These are phyloP conservation scores for Masnerella sp. DNA, from an alignment of 2,888 invertebrate genomes.

Conservation along the genomic window DNA sequence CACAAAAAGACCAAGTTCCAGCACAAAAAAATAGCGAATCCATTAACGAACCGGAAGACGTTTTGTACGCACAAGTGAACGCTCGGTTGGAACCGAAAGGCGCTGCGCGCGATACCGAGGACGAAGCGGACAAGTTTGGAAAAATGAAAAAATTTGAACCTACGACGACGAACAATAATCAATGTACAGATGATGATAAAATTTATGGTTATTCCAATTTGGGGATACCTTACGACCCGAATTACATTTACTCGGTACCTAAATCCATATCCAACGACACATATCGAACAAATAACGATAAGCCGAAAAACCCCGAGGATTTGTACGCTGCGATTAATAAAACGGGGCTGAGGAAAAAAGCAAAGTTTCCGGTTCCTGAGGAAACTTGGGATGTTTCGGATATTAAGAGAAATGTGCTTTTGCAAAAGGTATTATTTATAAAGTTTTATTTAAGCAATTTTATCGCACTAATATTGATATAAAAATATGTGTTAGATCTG, in stretches of 20 bases:
- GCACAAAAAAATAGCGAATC: conserved; percentile 61
- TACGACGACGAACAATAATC: neutral
- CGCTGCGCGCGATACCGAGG: conserved; percentile 74
- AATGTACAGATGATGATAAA: conserved; percentile 46
- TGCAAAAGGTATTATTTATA: conserved; percentile 65
- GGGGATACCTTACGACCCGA: conserved; percentile 65
- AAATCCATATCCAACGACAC: conserved; percentile 67
- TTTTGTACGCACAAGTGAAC: conserved; percentile 73
- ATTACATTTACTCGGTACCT: conserved; percentile 70
- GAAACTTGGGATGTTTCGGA: conserved; percentile 72
- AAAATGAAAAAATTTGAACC: conserved; percentile 57
- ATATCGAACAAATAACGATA: conserved; percentile 72
- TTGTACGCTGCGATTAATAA: conserved; percentile 78
- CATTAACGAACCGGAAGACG: too few species aligned
- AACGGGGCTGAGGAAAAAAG: conserved; percentile 67
- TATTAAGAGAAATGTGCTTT: conserved; percentile 61
- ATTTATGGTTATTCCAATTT: conserved; percentile 62
- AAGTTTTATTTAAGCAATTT: neutral
- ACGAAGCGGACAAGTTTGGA: conserved; percentile 70
- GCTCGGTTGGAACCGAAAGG: conserved; percentile 73
- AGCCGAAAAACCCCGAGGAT: conserved; percentile 78
- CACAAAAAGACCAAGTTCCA: conserved; percentile 73
- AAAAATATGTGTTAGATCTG: too few species aligned
- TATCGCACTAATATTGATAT: neutral
- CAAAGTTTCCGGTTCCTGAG: conserved; percentile 69